phyloP scores from a whole-genome alignment of 2,888 invertebrate species.

The Orchestes rusci region DNA sequence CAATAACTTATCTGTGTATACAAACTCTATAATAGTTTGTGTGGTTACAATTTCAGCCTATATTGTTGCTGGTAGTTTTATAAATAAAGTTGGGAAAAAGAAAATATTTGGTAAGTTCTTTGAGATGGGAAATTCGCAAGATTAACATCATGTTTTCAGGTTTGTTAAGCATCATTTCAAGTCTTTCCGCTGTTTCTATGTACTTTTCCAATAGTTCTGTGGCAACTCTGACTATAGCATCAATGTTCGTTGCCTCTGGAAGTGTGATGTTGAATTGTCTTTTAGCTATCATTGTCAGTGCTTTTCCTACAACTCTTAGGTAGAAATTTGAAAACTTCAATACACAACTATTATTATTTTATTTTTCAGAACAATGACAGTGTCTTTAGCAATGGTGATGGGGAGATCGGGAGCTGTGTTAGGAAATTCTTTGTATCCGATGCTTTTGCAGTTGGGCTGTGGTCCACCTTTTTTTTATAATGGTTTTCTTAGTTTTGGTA shows the following conservation, averaged over 20 bases:
- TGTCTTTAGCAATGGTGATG: constrained; percentile 63
- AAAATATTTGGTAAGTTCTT: too few relatives aligned
- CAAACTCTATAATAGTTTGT: constrained; percentile 29
- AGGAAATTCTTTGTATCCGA: constrained; percentile 65
- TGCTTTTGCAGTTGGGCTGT: constrained; percentile 60
- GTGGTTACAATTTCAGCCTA: constrained; percentile 23
- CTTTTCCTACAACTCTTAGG: constrained; percentile 62
- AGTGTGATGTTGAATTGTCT: constrained; percentile 54
- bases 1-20: constrained; percentile 29
- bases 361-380: constrained; percentile 58
- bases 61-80: constrained; percentile 23
- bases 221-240: constrained; percentile 40
- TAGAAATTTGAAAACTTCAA: constrained; percentile 30
- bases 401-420: constrained; percentile 63
- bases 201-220: constrained; percentile 42
- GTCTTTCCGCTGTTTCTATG: constrained; percentile 20
- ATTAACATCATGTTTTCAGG: too few relatives aligned
- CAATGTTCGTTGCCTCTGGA: constrained; percentile 49
- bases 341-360: too few relatives aligned
- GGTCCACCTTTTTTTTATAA: constrained; percentile 66
- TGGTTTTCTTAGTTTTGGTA: constrained; percentile 55
- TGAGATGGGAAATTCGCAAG: background rate
- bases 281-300: constrained; percentile 55
- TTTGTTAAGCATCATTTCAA: constrained; percentile 5
- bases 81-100: constrained; percentile 28